phyloP scores from a whole-genome alignment of 2,797 vertebrate species.

The Micrastur ruficollis region DNA sequence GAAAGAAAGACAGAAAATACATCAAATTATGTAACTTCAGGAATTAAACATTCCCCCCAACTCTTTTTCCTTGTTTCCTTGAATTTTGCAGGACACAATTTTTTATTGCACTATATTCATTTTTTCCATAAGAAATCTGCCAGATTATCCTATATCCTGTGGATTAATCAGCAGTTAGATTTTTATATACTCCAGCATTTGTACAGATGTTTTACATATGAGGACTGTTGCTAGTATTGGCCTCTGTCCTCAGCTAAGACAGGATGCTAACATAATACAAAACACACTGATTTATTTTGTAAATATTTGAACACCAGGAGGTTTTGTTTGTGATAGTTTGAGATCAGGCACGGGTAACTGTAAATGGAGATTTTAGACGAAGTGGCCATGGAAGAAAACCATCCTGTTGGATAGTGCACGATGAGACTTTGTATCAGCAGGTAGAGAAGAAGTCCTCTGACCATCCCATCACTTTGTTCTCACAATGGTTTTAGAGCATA shows the following conservation, averaged over 20 bases:
- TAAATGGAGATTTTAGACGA: neutral
- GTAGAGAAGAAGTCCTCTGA: neutral
- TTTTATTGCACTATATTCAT: neutral
- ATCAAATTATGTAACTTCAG: neutral
- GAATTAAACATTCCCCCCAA: neutral
- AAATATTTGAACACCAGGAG: neutral
- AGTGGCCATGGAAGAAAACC: neutral
- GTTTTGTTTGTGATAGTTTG: neutral
- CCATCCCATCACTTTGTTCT: neutral
- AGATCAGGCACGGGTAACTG: neutral
- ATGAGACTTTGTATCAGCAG: neutral
- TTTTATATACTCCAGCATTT: neutral
- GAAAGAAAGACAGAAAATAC: neutral
- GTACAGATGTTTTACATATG: neutral
- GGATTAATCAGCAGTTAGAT: neutral
- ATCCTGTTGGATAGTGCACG: neutral
- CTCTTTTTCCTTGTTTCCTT: neutral
- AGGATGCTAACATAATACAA: neutral
- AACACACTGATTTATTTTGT: neutral
- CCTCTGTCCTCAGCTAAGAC: neutral
- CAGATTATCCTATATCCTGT: neutral
- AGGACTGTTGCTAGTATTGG: neutral
- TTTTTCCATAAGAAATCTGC: neutral
- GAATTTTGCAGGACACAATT: neutral
- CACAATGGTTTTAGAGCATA: neutral